Evolutionary conservation across 1,140 invertebrate genomes (phyloP), one percentile per base, ranked within the genome.

Genomic region (Ptiloglossa arizonensis): DNA sequence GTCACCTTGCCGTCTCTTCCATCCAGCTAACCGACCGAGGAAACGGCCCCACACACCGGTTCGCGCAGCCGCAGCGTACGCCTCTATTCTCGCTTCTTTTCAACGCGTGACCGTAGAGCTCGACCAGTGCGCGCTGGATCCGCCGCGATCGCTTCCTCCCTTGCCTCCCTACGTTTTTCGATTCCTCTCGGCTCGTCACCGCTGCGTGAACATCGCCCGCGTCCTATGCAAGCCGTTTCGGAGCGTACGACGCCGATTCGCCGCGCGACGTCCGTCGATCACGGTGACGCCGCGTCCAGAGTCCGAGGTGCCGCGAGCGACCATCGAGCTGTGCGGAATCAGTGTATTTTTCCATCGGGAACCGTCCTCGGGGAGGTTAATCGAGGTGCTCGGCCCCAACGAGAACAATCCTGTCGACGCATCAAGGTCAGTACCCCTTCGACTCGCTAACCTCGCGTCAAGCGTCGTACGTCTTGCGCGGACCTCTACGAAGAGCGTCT

Each of bases 1-100:
- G 59, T 78, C 76, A 74, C 75, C 72, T 83, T 72, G 79, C 56
- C 46, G 78, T 48, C 78, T 77, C 69, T 81, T 84, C 69, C 82
- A 69, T 82, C 76, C 56, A 46, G 79, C 60, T 29, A 52, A 38
- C 35, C 83, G 79, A 54, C 54, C 69, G 56, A 80, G 64, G 75
- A 75, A 86, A 80, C 84, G 80, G 75, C 59, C 80, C 82, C 71
- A 72, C 86, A 92, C 88, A 92, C 89, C 88, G 89, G 87, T 91
- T 91, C 89, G 90, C 89, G 90, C 90, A 91, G 89, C 86, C 90
- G 91, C 89, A 87, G 76, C 87, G 91, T 90, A 87, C 89, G 88
- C 87, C 86, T 88, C 87, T 82, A n/a, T 85, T 88, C 87, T 82
- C 59, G 72, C 57, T 85, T 62, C 82, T 73, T 79, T 44, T 32